Conservation (phyloP, 2,888 invertebrate species). For the Ectemnius continuus region DNA sequence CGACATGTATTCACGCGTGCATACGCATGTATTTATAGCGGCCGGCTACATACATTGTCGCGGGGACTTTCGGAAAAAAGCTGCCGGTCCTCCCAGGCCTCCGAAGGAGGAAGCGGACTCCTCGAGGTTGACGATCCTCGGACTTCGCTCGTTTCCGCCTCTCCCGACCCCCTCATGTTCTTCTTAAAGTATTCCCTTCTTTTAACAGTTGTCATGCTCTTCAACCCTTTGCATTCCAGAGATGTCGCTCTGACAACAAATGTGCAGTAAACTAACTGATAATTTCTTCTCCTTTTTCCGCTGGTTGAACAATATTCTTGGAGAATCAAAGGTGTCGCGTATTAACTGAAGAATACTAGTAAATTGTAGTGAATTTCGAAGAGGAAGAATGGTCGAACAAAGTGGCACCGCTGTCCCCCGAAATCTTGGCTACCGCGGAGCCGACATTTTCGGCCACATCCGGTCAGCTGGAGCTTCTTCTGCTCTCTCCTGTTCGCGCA, state of each 20-base stretch:
- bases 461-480: constrained; percentile 17
- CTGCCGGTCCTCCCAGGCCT: constrained; percentile 31
- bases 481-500: constrained; percentile 15
- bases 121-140: constrained; percentile 25
- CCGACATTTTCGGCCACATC: background rate
- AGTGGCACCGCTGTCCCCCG: constrained; percentile 25
- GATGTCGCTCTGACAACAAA: no score
- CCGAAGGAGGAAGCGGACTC: constrained; percentile 33
- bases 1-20: constrained; percentile 63
- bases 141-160: constrained; percentile 11
- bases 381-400: constrained; percentile 28
- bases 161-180: background rate
- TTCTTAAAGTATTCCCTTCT: background rate
- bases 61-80: constrained; percentile 40
- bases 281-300: background rate
- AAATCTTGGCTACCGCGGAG: constrained; percentile 32
- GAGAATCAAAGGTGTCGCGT: background rate
- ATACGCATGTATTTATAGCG: constrained; percentile 69
- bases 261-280: background rate
- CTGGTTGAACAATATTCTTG: background rate
- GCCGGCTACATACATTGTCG: constrained; percentile 57
- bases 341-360: constrained; percentile 12
- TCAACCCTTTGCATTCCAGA: no score
- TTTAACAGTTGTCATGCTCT: no score
- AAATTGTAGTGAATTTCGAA: constrained; percentile 49